Evolutionary conservation across 2,113 vertebrate genomes (phyloP).

Genomic region (Scomber japonicus): DNA sequence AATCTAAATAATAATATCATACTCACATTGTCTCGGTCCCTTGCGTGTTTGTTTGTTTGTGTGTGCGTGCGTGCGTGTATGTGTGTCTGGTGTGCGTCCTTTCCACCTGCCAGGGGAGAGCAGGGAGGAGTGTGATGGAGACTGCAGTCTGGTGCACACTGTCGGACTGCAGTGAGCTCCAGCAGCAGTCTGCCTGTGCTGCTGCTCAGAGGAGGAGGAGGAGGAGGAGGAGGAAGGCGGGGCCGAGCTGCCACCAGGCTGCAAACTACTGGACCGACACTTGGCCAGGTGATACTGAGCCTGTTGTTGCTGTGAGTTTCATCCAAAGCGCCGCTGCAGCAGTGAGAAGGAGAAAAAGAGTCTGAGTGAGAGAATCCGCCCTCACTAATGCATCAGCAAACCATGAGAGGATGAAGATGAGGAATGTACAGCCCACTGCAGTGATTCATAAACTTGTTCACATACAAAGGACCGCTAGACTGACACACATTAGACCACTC

Average conservation of each 20-base stretch:
- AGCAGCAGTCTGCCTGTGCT: constrained; percentile 1
- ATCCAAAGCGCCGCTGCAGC: constrained; percentile 13
- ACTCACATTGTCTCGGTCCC: constrained; percentile 68
- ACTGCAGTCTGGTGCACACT: constrained; percentile 64
- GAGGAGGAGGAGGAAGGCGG: constrained; percentile 21
- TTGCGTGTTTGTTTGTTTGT: no score
- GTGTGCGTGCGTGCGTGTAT: not conserved
- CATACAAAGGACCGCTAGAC: no score
- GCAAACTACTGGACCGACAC: not conserved
- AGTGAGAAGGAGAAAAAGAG: not conserved
- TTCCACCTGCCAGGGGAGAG: constrained; percentile 56
- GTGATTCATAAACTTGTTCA: no score
- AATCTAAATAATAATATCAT: not conserved
- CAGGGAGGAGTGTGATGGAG: constrained; percentile 53
- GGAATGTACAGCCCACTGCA: not conserved
- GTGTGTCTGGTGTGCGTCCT: constrained; percentile 1
- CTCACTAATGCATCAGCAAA: not conserved
- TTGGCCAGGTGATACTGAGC: not conserved
- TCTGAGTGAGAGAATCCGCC: not conserved
- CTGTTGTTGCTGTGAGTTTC: not conserved
- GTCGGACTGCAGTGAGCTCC: constrained; percentile 65
- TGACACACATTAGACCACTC: no score
- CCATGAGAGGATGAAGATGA: not conserved
- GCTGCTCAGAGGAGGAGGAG: not conserved
- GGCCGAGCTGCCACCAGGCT: constrained; percentile 18